A percentile compares a stretch with the other conserved stretches of the same genome.
phyloP scores from a whole-genome alignment of 1,140 invertebrate genomes.

The Coptotermes formosanus region DNA sequence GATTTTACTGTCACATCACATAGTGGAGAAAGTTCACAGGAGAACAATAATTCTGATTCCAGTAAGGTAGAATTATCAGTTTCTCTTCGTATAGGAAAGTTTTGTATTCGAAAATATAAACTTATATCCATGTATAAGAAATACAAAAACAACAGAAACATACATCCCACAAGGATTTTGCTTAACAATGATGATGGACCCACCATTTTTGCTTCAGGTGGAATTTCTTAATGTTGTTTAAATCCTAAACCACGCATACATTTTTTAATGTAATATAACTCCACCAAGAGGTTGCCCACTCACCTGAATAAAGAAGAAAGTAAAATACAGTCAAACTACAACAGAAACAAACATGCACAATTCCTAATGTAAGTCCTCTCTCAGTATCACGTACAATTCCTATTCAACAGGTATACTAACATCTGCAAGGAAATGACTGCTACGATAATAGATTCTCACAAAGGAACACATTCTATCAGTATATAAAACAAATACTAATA shows the following conservation, averaged over 20 bases:
- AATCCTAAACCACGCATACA: neutral
- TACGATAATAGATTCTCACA: no score
- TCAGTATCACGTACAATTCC: neutral
- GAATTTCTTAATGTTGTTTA: neutral
- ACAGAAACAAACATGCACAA: neutral
- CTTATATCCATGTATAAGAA: slow-evolving; percentile 60
- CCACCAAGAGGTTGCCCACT: slow-evolving; percentile 18
- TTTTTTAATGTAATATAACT: neutral
- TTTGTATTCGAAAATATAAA: slow-evolving; percentile 58
- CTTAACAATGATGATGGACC: slow-evolving; percentile 58
- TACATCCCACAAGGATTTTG: slow-evolving; percentile 52
- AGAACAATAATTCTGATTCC: slow-evolving; percentile 36
- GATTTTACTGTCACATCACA: slow-evolving; percentile 75
- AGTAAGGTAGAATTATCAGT: slow-evolving; percentile 34
- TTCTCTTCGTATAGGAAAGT: slow-evolving; percentile 50
- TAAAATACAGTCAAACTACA: slow-evolving; percentile 17
- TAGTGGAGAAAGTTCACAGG: slow-evolving; percentile 67
- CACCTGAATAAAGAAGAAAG: slow-evolving; percentile 25
- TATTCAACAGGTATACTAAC: no score
- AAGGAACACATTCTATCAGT: no score
- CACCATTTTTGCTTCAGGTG: slow-evolving; percentile 50
- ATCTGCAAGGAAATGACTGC: no score
- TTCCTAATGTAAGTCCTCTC: neutral
- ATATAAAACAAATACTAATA: no score
- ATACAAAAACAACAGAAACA: slow-evolving; percentile 54